Conservation (phyloP, 2,113 vertebrate genomes). For the Ictalurus furcatus region DNA sequence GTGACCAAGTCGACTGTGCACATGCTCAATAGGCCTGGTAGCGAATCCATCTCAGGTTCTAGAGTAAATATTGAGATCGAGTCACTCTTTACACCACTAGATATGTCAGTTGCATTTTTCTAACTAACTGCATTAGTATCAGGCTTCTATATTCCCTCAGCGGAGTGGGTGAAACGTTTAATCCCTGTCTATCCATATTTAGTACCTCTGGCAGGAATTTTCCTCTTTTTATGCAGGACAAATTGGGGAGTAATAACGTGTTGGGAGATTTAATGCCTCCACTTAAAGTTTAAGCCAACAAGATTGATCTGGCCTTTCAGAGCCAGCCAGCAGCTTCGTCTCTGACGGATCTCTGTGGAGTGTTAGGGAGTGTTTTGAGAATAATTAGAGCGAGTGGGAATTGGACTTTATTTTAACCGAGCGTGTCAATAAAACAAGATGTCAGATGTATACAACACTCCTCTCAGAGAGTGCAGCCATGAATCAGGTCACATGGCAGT, state of each 20-base stretch:
- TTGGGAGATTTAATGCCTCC: constrained; percentile 45
- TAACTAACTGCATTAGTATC: not conserved
- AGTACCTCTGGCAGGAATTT: constrained; percentile 19
- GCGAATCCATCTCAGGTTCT: not conserved
- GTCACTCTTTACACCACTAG: not conserved
- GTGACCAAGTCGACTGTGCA: not conserved
- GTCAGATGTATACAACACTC: not conserved
- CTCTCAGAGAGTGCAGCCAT: not conserved
- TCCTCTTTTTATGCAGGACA: constrained; percentile 14
- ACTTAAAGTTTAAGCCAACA: constrained; percentile 38
- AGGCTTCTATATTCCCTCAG: not conserved
- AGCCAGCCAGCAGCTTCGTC: not conserved
- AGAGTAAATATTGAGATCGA: not conserved
- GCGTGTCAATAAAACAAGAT: constrained; percentile 4
- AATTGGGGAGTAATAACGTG: constrained; percentile 17
- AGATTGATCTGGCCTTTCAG: constrained; percentile 38
- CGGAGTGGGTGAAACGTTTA: constrained; percentile 14
- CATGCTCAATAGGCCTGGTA: not conserved
- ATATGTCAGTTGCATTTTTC: not conserved
- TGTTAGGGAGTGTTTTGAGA: not conserved
- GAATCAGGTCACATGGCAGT: not conserved
- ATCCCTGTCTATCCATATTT: constrained; percentile 6
- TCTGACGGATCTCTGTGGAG: not conserved
- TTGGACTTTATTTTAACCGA: not conserved
- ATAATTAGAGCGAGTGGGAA: constrained; percentile 6